Base-by-base conservation (phyloP, 2,888 invertebrate species). In the Thymelicus lineola region DNA sequence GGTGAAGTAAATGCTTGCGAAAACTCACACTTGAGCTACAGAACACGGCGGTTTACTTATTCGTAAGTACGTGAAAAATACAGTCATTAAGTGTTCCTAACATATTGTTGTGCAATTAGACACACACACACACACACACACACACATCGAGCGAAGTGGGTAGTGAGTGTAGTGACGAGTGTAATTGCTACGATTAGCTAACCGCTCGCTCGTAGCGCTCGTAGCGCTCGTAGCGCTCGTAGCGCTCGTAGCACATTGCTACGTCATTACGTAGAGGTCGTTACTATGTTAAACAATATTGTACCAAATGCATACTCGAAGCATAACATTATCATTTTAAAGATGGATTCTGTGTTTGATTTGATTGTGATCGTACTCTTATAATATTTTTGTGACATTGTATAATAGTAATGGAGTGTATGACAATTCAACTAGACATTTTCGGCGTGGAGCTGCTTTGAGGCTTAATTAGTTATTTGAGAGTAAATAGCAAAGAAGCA, bases 181-280 rank as follows among this genome's bases (percentile, higher is more conserved):
- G 46, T 62, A 62, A 62, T 48, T 62, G 61, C 61, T 62, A 35
- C 61, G 46, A 62, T 62, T 62, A 62, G 61, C 61, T 48, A 48
- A 62, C 61, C 61, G 15, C 61, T 62, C 45, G 60, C 35, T 62
- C 61, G 61, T 61, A 61, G 58, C 58, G 28, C 38, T 28, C 57
- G 57, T 57, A 35, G n/a, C n/a, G 57, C 57, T 35, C 36, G 36
- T 36, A 36, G 46, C 42, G 20, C 45, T 45, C 60, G 61, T 61
- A 61, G 61, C 48, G 28, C 53, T 20, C 61, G 46, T 61, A 46
- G 61, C 61, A 53, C 53, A 53, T 53, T 46, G 35, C 61, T 46
- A 48, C 46, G 35, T 48, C 61, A 48, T 62, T 62, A 36, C 6
- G 48, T 62, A 62, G 61, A n/a, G 48, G 35, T 62, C 14, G 28